These are phyloP conservation scores for Ambastaia sidthimunki DNA, from an alignment of 2,797 vertebrate species.

Conservation along the genomic window DNA sequence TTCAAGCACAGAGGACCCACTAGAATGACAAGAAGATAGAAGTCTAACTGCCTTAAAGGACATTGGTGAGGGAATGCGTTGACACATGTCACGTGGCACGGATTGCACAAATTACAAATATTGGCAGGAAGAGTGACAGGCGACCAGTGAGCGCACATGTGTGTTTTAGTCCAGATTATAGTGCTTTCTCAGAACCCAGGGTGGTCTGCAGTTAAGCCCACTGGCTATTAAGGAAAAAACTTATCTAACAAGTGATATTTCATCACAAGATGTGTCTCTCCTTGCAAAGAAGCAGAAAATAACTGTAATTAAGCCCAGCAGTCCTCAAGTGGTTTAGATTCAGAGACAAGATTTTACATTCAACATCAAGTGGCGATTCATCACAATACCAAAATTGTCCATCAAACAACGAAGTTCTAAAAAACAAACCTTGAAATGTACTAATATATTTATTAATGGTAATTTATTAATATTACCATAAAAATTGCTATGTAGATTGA, in stretches of 20 bases:
- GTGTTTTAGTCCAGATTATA: conserved; percentile 25
- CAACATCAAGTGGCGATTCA: background rate
- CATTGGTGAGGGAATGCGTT: conserved; percentile 17
- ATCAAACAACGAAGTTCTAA: background rate
- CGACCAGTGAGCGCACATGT: conserved; percentile 6
- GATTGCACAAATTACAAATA: conserved; percentile 26
- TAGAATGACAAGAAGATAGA: conserved; percentile 49
- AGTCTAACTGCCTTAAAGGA: conserved; percentile 35
- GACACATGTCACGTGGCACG: conserved; percentile 9
- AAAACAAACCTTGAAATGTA: background rate
- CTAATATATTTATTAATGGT: background rate
- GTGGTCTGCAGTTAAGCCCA: conserved; percentile 16
- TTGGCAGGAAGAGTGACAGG: conserved; percentile 8
- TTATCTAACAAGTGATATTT: conserved; percentile 7
- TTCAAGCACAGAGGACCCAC: conserved; percentile 35
- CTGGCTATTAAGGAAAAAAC: conserved; percentile 3
- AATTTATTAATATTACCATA: background rate
- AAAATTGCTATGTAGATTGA: background rate
- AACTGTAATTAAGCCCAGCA: background rate
- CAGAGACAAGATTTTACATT: background rate
- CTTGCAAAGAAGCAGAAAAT: background rate
- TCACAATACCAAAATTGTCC: background rate
- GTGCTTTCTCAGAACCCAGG: background rate
- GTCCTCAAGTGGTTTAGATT: background rate
- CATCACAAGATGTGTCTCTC: conserved; percentile 3